Base-by-base conservation (phyloP, 2,113 vertebrate species). In the Urocolius indicus region DNA sequence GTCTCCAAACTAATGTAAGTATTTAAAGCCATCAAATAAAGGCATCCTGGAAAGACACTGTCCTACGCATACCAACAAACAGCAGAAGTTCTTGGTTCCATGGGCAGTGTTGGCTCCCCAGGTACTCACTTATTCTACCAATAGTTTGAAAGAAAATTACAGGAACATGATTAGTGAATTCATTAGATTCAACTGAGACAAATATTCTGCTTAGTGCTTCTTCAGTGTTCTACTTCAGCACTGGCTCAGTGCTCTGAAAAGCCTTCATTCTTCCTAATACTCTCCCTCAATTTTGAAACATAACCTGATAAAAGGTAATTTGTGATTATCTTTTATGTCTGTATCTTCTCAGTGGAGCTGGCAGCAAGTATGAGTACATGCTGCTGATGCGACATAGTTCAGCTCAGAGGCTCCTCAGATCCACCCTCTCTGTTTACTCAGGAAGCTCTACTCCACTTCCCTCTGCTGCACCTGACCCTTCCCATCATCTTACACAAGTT, bases 241-340 rank as follows among this genome's bases (percentile, higher is more conserved):
- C 79, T 59, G 68, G 23, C 22, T 3, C 21, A 38, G 48, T 58
- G 24, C 59, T 66, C 92, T 71, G 63, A 86, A 68, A 89, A 92
- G 52, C 68, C 48, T 94, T 73, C 72, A 84, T 38, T 93, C 90
- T 90, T 85, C 51, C 67, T 87, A 93, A 92, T 91, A 46, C 48
- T 45, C 27, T 57, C 84, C 52, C 52, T 84, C 84, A 68, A 55
- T 86, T 93, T 93, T 41, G 80, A 61, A 89, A 30, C 48, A 75
- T 90, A 95, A 94, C 76, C 68, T 75, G 68, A 89, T 93, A 77
- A 84, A 92, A 96, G 26, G 59, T 86, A 80, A 89, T 95, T 92
- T 90, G 72, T 68, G 29, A 34, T 87, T 83, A 57, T 89, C 58
- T 89, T 87, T 78, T 75, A 59, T 0, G 3, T 78, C 73, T 94